Evolutionary conservation across 1,140 invertebrate genomes (phyloP).

Genomic region (Idris sp.): DNA sequence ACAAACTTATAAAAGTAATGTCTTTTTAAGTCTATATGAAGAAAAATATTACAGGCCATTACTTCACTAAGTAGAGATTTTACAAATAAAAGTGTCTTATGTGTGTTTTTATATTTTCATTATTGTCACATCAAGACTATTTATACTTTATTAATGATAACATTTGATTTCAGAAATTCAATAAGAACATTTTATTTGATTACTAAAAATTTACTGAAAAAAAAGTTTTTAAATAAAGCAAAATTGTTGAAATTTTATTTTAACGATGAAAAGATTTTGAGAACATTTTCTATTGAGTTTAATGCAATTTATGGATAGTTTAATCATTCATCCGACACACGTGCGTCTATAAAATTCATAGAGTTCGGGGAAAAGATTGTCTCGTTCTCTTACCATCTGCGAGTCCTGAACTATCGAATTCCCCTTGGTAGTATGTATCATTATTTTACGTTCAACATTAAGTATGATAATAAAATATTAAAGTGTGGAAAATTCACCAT

Average conservation of each 20-base stretch:
- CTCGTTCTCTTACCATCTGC: not conserved
- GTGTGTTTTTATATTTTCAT: conserved; percentile 16
- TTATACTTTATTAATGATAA: not conserved
- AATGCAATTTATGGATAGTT: not conserved
- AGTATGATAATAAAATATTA: conserved; percentile 9
- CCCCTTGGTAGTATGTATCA: not conserved
- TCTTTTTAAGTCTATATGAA: conserved; percentile 37
- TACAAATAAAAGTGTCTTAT: conserved; percentile 28
- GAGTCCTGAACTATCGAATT: not conserved
- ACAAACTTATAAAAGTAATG: conserved; percentile 49
- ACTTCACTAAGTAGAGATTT: conserved; percentile 40
- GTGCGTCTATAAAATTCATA: conserved; percentile 6
- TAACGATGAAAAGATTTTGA: no score
- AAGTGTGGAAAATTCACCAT: not conserved
- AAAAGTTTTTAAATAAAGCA: no score
- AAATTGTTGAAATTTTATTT: no score
- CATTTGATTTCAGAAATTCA: not conserved
- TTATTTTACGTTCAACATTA: conserved; percentile 8
- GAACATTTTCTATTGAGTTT: no score
- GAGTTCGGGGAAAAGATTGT: not conserved
- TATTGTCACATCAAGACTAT: not conserved
- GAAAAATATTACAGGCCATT: conserved; percentile 42
- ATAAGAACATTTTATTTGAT: not conserved
- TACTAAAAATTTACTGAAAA: no score
- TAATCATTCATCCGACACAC: not conserved